A percentile compares a stretch with the other conserved stretches of the same genome.
Evolutionary conservation across 2,797 vertebrate genomes (phyloP).

Genomic region (Diceros bicornis): DNA sequence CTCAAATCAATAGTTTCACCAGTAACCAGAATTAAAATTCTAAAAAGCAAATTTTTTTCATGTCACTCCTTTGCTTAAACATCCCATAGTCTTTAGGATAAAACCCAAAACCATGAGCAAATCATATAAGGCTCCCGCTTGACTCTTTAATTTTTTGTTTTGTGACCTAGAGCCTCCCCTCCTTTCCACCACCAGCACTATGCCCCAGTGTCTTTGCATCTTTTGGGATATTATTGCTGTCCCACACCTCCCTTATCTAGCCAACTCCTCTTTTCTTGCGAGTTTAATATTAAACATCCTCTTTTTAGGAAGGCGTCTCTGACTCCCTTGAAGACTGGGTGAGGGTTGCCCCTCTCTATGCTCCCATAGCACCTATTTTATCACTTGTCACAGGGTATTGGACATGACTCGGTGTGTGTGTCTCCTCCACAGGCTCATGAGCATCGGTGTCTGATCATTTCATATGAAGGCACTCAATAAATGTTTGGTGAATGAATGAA

Average conservation of each 20-base stretch:
- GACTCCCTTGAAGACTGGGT: background rate
- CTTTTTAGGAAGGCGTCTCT: background rate
- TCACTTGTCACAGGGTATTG: no score
- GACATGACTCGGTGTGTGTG: background rate
- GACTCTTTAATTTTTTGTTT: background rate
- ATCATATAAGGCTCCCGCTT: background rate
- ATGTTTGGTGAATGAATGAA: background rate
- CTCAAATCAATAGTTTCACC: background rate
- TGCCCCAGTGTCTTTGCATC: background rate
- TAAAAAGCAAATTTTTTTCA: background rate
- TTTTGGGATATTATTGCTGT: background rate
- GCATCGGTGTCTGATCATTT: background rate
- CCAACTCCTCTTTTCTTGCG: background rate
- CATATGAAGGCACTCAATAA: background rate
- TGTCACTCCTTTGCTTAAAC: conserved; percentile 19
- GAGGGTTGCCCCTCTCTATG: background rate
- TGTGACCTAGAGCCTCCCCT: background rate
- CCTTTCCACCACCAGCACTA: accelerated
- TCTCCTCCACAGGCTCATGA: background rate
- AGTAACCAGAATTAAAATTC: background rate
- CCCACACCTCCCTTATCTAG: background rate
- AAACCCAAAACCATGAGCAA: background rate
- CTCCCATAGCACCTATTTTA: background rate
- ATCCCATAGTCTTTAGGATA: background rate
- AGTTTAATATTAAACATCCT: background rate